A percentile compares a stretch with the other conserved stretches of the same genome.
Conservation (phyloP, 2,113 vertebrate species). For the Larimichthys polyactis region DNA sequence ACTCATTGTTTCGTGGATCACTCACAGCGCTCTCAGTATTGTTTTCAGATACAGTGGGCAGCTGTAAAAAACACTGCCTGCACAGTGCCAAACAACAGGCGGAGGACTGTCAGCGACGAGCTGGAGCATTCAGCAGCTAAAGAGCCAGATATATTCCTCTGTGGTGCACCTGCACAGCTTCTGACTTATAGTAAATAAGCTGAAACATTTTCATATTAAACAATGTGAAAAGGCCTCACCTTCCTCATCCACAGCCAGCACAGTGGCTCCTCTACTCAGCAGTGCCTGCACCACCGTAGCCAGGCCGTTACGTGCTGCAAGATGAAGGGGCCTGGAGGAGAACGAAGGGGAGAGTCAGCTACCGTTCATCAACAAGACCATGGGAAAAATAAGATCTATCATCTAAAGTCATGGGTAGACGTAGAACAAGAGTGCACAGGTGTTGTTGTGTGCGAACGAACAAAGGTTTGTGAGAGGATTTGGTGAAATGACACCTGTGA, state of each 20-base stretch:
- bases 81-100: background rate
- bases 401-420: background rate
- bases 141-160: background rate
- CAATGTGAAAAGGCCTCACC: constrained; percentile 83
- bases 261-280: constrained; percentile 95
- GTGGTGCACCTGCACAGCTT: background rate
- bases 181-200: background rate
- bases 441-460: background rate
- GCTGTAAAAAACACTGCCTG: background rate
- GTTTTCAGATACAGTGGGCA: background rate
- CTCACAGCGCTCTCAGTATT: background rate
- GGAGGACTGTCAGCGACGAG: too few species aligned
- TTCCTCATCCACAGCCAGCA: constrained; percentile 98
- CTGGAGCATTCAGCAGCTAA: background rate
- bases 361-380: background rate
- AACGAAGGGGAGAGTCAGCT: background rate
- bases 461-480: background rate
- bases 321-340: constrained; percentile 92
- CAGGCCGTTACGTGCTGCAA: constrained; percentile 95
- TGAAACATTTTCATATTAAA: too few species aligned
- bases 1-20: background rate
- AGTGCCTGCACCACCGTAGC: constrained; percentile 97
- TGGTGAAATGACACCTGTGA: background rate
- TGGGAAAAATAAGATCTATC: background rate
- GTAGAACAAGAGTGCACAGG: background rate